Base-by-base conservation (phyloP, 2,797 vertebrate genomes). In the Xiphorhynchus erythropygius region DNA sequence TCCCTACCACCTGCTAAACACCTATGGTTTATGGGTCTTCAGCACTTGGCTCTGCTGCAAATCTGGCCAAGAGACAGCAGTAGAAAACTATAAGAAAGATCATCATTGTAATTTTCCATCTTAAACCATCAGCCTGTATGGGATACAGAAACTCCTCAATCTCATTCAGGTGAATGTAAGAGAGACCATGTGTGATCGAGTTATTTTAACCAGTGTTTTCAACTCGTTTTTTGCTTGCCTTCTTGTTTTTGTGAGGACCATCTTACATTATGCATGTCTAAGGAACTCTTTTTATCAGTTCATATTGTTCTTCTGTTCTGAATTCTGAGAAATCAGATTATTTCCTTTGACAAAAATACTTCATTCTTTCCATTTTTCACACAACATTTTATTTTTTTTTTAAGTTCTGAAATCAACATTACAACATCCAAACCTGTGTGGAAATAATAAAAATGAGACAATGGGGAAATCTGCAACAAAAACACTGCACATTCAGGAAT, bases 381-480 rank as follows among this genome's bases (percentile, higher is more conserved):
- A n/a, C 3, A 23, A 0, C 0, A 52, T 30, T 28, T 13, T 47
- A 13, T 15, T 17, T 28, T 63, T 17, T 19, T 7, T 35, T 67
- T 41, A 32, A 46, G 56, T 56, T 74, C 28, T 4, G 1, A 84
- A 77, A 89, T 53, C 16, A 55, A 89, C 67, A 37, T 71, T 44
- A 60, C 14, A 68, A 23, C 18, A 50, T 22, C 25, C 24, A 74
- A 81, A 77, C 7, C 13, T 25, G 15, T 5, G 10, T 6, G 28
- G 21, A 63, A 87, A 77, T 16, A 17, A 28, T 13, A 78, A 62
- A 57, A 74, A 32, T 1, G 10, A 79, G 16, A 52, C 33, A 59
- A 63, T 8, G 14, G 12, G 8, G 32, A 53, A 53, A 89, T 42
- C 5, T 46, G 42, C 28, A 42, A 63, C 37, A 91, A 84, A 83